phyloP scores from a whole-genome alignment of 2,113 vertebrate genomes.

The Oreocharis arfaki region DNA sequence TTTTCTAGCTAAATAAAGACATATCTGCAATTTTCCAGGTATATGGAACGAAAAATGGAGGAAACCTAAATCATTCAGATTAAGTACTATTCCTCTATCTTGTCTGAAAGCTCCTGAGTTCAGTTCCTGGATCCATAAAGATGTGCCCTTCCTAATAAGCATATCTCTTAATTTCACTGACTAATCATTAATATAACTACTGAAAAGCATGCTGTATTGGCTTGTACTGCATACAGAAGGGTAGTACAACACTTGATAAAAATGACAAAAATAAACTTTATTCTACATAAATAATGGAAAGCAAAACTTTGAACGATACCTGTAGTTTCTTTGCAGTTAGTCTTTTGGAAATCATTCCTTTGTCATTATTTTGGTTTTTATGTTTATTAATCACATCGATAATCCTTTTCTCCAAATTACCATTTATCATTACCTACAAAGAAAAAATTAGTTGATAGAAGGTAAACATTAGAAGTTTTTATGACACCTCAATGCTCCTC shows the following conservation, averaged over 20 bases:
- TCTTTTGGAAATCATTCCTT: slow-evolving; percentile 87
- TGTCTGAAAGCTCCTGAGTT: neutral
- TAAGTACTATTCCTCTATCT: neutral
- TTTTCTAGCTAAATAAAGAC: neutral
- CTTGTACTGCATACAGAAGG: neutral
- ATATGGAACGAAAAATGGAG: neutral
- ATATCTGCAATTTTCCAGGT: neutral
- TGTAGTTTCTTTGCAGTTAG: slow-evolving; percentile 92
- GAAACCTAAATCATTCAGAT: neutral
- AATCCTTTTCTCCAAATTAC: slow-evolving; percentile 88
- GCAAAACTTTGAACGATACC: slow-evolving; percentile 68
- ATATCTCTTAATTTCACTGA: neutral
- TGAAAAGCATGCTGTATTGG: neutral
- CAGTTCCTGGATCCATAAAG: neutral
- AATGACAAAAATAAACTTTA: neutral
- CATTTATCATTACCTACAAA: slow-evolving; percentile 86
- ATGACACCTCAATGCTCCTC: neutral
- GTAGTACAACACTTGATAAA: fast-evolving
- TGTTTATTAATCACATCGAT: slow-evolving; percentile 92
- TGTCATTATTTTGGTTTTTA: slow-evolving; percentile 82
- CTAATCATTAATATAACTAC: neutral
- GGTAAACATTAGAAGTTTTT: neutral
- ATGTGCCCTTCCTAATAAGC: neutral
- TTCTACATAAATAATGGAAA: neutral
- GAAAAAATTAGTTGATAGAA: neutral